phyloP scores from a whole-genome alignment of 2,113 vertebrate genomes.

The Albula glossodonta region DNA sequence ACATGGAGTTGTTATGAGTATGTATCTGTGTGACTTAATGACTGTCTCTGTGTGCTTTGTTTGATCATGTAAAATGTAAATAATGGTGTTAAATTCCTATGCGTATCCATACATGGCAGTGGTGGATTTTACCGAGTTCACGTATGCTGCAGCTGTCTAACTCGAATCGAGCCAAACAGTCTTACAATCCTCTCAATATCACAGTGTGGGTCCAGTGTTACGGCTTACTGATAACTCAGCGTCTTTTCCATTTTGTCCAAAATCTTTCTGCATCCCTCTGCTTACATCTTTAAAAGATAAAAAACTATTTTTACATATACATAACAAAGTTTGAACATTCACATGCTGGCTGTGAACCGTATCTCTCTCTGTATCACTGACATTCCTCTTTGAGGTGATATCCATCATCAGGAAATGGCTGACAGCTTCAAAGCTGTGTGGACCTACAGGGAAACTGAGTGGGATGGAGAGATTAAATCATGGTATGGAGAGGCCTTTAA shows the following conservation, averaged over 20 bases:
- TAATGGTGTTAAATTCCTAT: not conserved
- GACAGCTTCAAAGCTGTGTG: constrained; percentile 18
- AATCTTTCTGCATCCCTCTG: not conserved
- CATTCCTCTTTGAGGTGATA: constrained; percentile 21
- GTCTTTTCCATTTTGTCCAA: not conserved
- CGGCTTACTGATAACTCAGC: not conserved
- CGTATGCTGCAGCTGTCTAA: too few relatives aligned
- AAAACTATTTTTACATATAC: not conserved
- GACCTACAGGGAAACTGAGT: constrained; percentile 9
- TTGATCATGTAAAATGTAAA: not conserved
- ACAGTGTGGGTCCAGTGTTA: not conserved
- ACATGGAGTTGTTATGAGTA: not conserved
- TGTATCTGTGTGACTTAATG: not conserved
- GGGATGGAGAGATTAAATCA: constrained; percentile 19
- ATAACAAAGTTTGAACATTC: not conserved
- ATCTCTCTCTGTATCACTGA: not conserved
- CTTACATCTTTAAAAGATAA: not conserved
- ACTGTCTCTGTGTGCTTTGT: not conserved
- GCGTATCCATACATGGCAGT: not conserved
- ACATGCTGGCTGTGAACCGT: not conserved
- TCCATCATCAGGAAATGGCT: constrained; percentile 20
- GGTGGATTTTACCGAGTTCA: not conserved
- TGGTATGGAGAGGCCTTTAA: constrained; percentile 6
- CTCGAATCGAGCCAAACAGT: not conserved
- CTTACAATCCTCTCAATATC: not conserved